phyloP scores from a whole-genome alignment of 2,888 invertebrate genomes.

The Ennomos erosarius region DNA sequence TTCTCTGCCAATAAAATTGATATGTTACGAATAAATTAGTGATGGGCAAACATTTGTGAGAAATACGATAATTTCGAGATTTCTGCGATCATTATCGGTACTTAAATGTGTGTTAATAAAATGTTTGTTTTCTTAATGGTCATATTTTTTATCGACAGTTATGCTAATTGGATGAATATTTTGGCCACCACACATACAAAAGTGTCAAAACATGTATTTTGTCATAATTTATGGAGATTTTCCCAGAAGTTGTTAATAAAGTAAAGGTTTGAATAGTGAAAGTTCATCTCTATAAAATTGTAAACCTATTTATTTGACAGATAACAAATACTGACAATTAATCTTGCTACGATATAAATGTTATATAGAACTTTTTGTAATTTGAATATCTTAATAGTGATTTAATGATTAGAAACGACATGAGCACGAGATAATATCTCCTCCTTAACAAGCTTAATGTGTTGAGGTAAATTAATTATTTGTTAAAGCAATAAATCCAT shows the following conservation, averaged over 20 bases:
- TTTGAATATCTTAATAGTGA: background rate
- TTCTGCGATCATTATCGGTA: slow-evolving; percentile 6
- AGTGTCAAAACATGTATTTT: too few relatives aligned
- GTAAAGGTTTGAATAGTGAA: too few relatives aligned
- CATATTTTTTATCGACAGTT: background rate
- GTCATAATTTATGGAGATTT: too few relatives aligned
- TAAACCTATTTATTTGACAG: too few relatives aligned
- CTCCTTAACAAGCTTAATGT: slow-evolving; percentile 19
- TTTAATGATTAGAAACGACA: slow-evolving; percentile 17
- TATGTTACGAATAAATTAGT: slow-evolving; percentile 9
- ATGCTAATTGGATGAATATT: background rate
- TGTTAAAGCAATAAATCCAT: slow-evolving; percentile 42
- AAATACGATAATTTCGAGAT: slow-evolving; percentile 12
- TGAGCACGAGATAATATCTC: slow-evolving; percentile 24
- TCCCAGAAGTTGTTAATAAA: too few relatives aligned
- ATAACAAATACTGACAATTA: too few relatives aligned
- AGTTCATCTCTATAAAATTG: too few relatives aligned
- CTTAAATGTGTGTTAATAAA: slow-evolving; percentile 1
- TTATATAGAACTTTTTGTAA: background rate
- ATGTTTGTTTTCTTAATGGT: background rate
- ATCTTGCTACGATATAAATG: too few relatives aligned
- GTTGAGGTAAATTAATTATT: slow-evolving; percentile 36
- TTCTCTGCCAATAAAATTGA: slow-evolving; percentile 21
- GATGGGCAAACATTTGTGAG: slow-evolving; percentile 7
- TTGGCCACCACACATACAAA: too few relatives aligned